Evolutionary conservation across 1,140 invertebrate genomes (phyloP).

Genomic region (Epicauta chinensis): DNA sequence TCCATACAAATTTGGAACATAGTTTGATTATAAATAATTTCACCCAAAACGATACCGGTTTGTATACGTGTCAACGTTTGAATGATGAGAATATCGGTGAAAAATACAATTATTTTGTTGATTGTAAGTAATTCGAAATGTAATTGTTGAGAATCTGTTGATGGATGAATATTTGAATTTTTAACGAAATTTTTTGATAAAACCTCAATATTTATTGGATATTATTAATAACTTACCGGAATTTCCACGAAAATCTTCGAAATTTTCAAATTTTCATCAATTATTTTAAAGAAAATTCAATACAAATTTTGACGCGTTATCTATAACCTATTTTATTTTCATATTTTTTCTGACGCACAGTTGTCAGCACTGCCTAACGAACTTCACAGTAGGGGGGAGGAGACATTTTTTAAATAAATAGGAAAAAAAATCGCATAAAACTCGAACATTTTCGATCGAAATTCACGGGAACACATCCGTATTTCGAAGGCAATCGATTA

Average conservation of each 20-base stretch:
- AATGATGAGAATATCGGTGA: conserved; percentile 43
- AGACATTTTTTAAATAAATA: too few species aligned
- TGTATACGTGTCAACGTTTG: conserved; percentile 48
- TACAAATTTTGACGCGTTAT: too few species aligned
- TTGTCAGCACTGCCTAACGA: too few species aligned
- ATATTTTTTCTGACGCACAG: too few species aligned
- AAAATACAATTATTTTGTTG: conserved; percentile 49
- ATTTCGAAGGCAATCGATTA: too few species aligned
- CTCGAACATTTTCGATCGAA: too few species aligned
- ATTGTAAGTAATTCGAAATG: conserved; percentile 25
- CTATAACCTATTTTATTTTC: too few species aligned
- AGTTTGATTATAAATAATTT: conserved; percentile 44
- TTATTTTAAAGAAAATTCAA: background rate
- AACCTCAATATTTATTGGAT: too few species aligned
- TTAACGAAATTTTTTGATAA: background rate
- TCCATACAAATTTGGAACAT: conserved; percentile 42
- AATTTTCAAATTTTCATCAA: background rate
- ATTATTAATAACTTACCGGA: too few species aligned
- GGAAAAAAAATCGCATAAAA: too few species aligned
- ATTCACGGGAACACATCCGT: too few species aligned
- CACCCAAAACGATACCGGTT: conserved; percentile 39
- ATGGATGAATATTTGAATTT: background rate
- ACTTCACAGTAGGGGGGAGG: too few species aligned
- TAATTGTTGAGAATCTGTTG: background rate
- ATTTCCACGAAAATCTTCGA: background rate